These are phyloP conservation scores for Buathra laborator DNA, from an alignment of 2,888 invertebrate species.

Conservation along the genomic window DNA sequence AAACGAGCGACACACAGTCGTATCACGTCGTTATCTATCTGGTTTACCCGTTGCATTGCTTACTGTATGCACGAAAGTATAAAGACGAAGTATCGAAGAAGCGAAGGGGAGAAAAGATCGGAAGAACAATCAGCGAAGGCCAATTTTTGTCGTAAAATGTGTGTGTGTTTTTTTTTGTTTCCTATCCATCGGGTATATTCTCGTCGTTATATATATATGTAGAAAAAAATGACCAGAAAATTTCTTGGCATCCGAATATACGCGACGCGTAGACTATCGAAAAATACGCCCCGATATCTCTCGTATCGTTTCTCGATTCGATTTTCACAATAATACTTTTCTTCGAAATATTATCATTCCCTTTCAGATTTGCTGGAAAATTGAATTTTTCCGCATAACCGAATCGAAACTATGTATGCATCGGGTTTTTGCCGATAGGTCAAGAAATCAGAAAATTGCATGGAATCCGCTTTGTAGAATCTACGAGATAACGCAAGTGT, in stretches of 20 bases:
- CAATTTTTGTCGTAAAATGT: slow-evolving; percentile 43
- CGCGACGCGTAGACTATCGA: not conserved
- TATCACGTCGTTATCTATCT: slow-evolving; percentile 51
- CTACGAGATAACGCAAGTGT: slow-evolving; percentile 43
- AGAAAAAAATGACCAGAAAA: not conserved
- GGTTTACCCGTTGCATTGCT: slow-evolving; percentile 10
- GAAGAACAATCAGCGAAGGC: slow-evolving; percentile 35
- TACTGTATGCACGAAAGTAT: slow-evolving; percentile 29
- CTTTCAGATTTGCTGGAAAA: not conserved
- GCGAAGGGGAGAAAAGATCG: slow-evolving; percentile 4
- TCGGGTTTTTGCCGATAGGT: not conserved
- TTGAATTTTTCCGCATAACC: slow-evolving; percentile 22
- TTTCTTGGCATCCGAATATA: not conserved
- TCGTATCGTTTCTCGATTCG: not conserved
- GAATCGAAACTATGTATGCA: not conserved
- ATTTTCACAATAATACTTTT: slow-evolving; percentile 26
- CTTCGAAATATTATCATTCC: slow-evolving; percentile 16
- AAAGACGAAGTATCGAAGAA: not conserved
- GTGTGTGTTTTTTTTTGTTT: not conserved
- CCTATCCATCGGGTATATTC: slow-evolving; percentile 2
- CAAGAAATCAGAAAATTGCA: slow-evolving; percentile 38
- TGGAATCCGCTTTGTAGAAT: slow-evolving; percentile 13
- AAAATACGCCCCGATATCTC: not conserved
- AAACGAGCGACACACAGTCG: slow-evolving; percentile 37
- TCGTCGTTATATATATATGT: not conserved